These are phyloP conservation scores for Tanypteryx hageni DNA, from an alignment of 2,888 invertebrate genomes.

Conservation along the genomic window DNA sequence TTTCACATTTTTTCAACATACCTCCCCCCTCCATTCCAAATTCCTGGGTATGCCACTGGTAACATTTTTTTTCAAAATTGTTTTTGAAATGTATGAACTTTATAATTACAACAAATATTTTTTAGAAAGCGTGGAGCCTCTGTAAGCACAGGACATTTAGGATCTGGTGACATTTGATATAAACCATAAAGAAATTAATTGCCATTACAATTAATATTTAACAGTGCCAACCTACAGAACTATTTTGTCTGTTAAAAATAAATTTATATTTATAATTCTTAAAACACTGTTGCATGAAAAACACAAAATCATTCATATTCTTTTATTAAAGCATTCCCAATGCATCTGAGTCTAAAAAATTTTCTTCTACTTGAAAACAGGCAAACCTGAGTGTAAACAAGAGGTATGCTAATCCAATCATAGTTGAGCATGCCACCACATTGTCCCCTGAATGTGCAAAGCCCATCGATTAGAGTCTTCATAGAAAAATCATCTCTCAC, in stretches of 20 bases:
- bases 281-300: neutral
- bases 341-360: neutral
- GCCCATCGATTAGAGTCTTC: slow-evolving; percentile 74
- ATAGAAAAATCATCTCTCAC: slow-evolving; percentile 74
- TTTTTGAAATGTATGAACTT: too few relatives aligned
- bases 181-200: too few relatives aligned
- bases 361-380: neutral
- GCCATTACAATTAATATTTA: too few relatives aligned
- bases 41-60: too few relatives aligned
- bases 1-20: too few relatives aligned
- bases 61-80: too few relatives aligned
- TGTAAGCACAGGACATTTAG: too few relatives aligned
- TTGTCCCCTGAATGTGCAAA: slow-evolving; percentile 73
- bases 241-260: neutral
- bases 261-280: neutral
- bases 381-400: slow-evolving; percentile 73
- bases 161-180: too few relatives aligned
- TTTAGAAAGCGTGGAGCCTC: too few relatives aligned
- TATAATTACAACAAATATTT: too few relatives aligned
- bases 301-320: neutral
- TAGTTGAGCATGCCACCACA: slow-evolving; percentile 71
- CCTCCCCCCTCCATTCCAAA: too few relatives aligned
- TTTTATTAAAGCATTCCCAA: neutral
- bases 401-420: slow-evolving; percentile 73
- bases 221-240: too few relatives aligned